Evolutionary conservation across 2,888 invertebrate genomes (phyloP).

Genomic region (Drosophila kokeensis): DNA sequence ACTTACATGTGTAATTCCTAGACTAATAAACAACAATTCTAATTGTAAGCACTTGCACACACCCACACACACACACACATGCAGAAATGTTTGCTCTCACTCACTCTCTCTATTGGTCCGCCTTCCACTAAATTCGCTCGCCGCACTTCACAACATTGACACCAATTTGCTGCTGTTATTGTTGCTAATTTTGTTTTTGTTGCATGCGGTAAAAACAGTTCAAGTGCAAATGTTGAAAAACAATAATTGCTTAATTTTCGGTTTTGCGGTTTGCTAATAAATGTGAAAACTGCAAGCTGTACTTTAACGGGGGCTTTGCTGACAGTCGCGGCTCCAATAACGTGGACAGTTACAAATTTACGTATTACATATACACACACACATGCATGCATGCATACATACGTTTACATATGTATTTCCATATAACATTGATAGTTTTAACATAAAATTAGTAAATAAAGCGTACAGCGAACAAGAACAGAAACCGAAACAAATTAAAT

Average conservation of each 20-base stretch:
- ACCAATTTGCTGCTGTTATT: conserved; percentile 52
- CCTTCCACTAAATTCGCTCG: conserved; percentile 17
- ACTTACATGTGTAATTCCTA: conserved; percentile 62
- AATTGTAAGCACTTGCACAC: conserved; percentile 60
- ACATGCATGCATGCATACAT: conserved; percentile 8
- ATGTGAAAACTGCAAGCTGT: conserved; percentile 46
- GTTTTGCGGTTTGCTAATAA: conserved; percentile 16
- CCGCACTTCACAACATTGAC: conserved; percentile 65
- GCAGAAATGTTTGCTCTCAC: conserved; percentile 18
- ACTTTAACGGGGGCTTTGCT: conserved; percentile 22
- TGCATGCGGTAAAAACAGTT: conserved; percentile 55
- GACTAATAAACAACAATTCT: conserved; percentile 63
- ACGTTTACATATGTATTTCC: conserved; percentile 21
- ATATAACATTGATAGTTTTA: conserved; percentile 41
- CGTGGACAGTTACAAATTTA: conserved; percentile 30
- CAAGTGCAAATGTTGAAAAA: conserved; percentile 56
- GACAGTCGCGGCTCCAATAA: conserved; percentile 39
- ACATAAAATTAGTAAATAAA: conserved; percentile 58
- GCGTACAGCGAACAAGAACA: conserved; percentile 32
- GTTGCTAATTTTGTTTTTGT: conserved; percentile 47
- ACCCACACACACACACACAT: conserved; percentile 7
- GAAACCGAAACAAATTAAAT: conserved; percentile 54
- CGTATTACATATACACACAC: conserved; percentile 30
- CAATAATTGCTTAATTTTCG: conserved; percentile 53
- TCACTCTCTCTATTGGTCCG: conserved; percentile 8